Evolutionary conservation across 2,113 vertebrate genomes (phyloP).

Genomic region (Podarcis muralis): DNA sequence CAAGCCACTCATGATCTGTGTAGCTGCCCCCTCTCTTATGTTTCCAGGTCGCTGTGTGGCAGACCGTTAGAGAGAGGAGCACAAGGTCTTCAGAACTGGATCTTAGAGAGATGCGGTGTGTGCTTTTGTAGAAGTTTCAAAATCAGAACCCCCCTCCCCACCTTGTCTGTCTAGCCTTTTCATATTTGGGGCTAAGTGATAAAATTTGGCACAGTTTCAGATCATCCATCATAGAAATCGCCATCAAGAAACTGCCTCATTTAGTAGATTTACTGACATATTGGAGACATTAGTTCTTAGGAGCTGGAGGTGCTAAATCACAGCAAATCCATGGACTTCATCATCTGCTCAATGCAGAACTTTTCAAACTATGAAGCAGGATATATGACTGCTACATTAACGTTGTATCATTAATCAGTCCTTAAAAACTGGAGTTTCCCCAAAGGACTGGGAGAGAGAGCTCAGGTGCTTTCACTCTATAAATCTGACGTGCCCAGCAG

Average conservation of each 20-base stretch:
- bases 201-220: constrained; percentile 60
- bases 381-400: constrained; percentile 62
- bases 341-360: constrained; percentile 47
- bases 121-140: background rate
- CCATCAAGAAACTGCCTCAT: constrained; percentile 61
- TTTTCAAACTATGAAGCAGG: constrained; percentile 63
- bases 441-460: constrained; percentile 43
- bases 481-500: constrained; percentile 40
- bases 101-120: background rate
- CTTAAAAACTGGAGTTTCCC: constrained; percentile 53
- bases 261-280: constrained; percentile 64
- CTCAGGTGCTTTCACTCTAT: constrained; percentile 45
- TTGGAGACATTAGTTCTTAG: constrained; percentile 56
- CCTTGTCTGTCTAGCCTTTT: constrained; percentile 15
- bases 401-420: constrained; percentile 53
- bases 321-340: constrained; percentile 47
- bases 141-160: background rate
- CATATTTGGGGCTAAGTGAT: constrained; percentile 42
- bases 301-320: constrained; percentile 63
- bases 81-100: background rate
- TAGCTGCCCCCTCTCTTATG: background rate
- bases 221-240: constrained; percentile 58
- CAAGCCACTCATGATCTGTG: background rate
- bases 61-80: background rate
- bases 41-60: background rate